phyloP scores from a whole-genome alignment of 1,140 invertebrate genomes.

The Brachionus sp. region DNA sequence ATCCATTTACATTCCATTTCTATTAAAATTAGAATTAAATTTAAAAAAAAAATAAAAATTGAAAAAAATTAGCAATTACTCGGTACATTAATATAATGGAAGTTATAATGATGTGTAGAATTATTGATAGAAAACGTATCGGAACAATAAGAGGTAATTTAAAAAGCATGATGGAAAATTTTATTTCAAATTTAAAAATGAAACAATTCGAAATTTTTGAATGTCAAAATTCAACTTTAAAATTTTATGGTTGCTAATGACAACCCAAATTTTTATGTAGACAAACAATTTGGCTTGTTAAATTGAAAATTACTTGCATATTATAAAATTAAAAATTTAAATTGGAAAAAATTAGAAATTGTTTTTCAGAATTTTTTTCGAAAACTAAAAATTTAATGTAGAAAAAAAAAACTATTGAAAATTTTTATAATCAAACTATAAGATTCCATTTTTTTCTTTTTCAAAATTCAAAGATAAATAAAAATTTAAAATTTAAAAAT shows the following conservation, averaged over 20 bases:
- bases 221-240: not conserved
- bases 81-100: slow-evolving; percentile 21
- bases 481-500: too few species aligned
- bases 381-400: too few species aligned
- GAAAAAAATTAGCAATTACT: not conserved
- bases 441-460: too few species aligned
- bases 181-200: not conserved
- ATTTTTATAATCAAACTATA: too few species aligned
- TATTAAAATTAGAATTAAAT: not conserved
- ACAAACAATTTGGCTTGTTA: not conserved
- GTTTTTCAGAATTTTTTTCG: too few species aligned
- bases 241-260: not conserved
- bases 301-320: too few species aligned
- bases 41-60: too few species aligned
- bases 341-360: too few species aligned
- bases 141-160: slow-evolving; percentile 28
- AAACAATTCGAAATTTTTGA: not conserved
- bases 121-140: not conserved
- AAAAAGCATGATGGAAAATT: not conserved
- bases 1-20: slow-evolving; percentile 28
- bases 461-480: too few species aligned
- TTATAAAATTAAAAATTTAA: too few species aligned
- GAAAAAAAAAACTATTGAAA: too few species aligned
- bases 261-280: not conserved
- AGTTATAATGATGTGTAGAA: not conserved